A percentile compares a stretch with the other conserved stretches of the same genome.
phyloP scores from a whole-genome alignment of 2,888 invertebrate species.

The Agonopterix alstromeriana region DNA sequence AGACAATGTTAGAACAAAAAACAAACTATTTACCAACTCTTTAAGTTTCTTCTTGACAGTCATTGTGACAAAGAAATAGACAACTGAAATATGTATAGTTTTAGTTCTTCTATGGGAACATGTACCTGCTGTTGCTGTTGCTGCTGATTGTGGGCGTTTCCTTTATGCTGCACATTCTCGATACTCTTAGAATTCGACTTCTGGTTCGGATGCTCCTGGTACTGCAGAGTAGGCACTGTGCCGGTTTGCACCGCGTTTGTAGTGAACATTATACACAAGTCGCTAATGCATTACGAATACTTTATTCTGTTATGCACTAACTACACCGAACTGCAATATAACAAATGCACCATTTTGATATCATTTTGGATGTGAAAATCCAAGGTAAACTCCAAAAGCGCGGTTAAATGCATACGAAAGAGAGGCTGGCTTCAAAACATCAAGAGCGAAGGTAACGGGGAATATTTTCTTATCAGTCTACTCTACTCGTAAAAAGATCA shows the following conservation, averaged over 20 bases:
- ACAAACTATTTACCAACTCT: no score
- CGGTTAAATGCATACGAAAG: constrained; percentile 57
- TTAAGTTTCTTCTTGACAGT: no score
- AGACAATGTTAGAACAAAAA: no score
- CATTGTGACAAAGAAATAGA: no score
- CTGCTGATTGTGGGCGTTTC: constrained; percentile 65
- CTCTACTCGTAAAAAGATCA: constrained; percentile 72
- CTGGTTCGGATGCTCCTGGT: constrained; percentile 80
- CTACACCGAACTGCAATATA: constrained; percentile 24
- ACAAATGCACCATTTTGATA: constrained; percentile 16
- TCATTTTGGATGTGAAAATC: constrained; percentile 13
- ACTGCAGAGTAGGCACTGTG: constrained; percentile 79
- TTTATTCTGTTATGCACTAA: constrained; percentile 32
- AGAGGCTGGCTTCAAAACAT: constrained; percentile 63
- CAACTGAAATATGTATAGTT: no score
- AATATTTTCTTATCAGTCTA: constrained; percentile 70
- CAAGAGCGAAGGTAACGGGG: constrained; percentile 70
- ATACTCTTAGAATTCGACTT: constrained; percentile 77
- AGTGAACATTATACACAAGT: constrained; percentile 70
- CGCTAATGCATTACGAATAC: constrained; percentile 39
- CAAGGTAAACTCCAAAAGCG: constrained; percentile 45
- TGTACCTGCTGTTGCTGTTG: constrained; percentile 37
- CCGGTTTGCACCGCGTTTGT: constrained; percentile 78
- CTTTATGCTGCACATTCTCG: constrained; percentile 79
- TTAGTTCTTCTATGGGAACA: neutral